Evolutionary conservation across 2,888 invertebrate genomes (phyloP), one percentile per base, ranked within the genome.

Genomic region (Drosophila demipolita): DNA sequence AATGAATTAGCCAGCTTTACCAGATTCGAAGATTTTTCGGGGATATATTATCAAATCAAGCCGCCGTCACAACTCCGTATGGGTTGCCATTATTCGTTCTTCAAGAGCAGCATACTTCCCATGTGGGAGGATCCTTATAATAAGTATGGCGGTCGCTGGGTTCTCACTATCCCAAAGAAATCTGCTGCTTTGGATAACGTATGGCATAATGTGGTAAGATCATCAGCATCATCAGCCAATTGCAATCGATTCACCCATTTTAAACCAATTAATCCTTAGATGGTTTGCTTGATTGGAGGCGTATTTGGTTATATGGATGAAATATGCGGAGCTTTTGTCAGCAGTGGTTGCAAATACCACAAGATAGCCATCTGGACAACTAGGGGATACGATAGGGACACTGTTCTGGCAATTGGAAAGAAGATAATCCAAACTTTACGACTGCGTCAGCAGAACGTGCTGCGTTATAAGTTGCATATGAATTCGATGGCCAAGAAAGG

Each of bases 261-360:
- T 23, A 2, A 35, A 5, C 1, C 8, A 20, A 15, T 11, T 35
- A 20, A 15, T 23, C 20, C 23, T 4, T 15, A 54, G 54, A 11
- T 26, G 1, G 11, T 54, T 4, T 2, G 36, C 17, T 36, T 54
- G 36, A 36, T 54, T 36, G 36, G 11, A 36, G 36, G 36, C 12
- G 11, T 12, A 12, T 54, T 54, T n/a, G 7, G 7, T 11, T 17
- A 54, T 26, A 36, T 54, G 54, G 35, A 54, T 36, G 17, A 54
- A 17, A 36, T 54, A 17, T 54, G 54, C 36, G 54, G 54, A 17
- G 54, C 54, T 17, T 23, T 54, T 36, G 36, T 54, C 7, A 54
- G 36, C 17, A 35, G 7, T 23, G 23, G 23, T 23, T 23, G 1
- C 23, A 9, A 12, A 11, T 3, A 17, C 15, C 26, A 54, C 12